A percentile compares a stretch with the other conserved stretches of the same genome.
Evolutionary conservation across 1,140 invertebrate species (phyloP).

Genomic region (Drosophila micromelanica): DNA sequence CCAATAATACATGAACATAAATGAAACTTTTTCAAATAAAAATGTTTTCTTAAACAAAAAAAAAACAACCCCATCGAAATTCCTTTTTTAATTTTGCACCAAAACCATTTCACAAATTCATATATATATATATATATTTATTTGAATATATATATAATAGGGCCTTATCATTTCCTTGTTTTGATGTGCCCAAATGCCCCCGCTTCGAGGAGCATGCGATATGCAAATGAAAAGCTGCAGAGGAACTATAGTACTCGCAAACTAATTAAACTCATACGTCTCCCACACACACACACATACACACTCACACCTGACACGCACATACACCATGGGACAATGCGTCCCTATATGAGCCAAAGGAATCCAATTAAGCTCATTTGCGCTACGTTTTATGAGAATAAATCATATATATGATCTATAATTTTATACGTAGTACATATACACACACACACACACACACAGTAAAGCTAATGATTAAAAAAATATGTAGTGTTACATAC

Average conservation of each 20-base stretch:
- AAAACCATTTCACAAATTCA: no score
- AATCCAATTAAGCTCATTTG: slow-evolving; percentile 6
- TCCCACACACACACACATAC: slow-evolving; percentile 9
- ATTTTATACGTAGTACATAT: slow-evolving; percentile 38
- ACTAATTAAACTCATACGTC: slow-evolving; percentile 12
- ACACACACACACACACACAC: not conserved
- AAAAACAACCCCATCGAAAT: no score
- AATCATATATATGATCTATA: slow-evolving; percentile 45
- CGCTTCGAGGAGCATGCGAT: slow-evolving; percentile 22
- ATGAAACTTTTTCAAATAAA: no score
- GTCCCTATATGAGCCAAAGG: not conserved
- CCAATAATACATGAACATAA: no score
- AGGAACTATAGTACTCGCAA: slow-evolving; percentile 75
- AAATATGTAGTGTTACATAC: slow-evolving; percentile 35
- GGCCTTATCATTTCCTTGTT: slow-evolving; percentile 39
- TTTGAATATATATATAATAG: slow-evolving; percentile 7
- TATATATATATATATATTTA: slow-evolving; percentile 5
- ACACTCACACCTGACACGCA: no score
- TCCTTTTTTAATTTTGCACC: no score
- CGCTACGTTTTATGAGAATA: not conserved
- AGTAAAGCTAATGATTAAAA: not conserved
- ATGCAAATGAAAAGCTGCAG: slow-evolving; percentile 44
- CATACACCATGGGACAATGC: not conserved
- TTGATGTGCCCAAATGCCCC: slow-evolving; percentile 17
- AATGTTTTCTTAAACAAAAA: no score